A percentile compares a stretch with the other conserved stretches of the same genome.
Evolutionary conservation across 2,888 invertebrate genomes (phyloP).

Genomic region (Willowsia nigromaculata): DNA sequence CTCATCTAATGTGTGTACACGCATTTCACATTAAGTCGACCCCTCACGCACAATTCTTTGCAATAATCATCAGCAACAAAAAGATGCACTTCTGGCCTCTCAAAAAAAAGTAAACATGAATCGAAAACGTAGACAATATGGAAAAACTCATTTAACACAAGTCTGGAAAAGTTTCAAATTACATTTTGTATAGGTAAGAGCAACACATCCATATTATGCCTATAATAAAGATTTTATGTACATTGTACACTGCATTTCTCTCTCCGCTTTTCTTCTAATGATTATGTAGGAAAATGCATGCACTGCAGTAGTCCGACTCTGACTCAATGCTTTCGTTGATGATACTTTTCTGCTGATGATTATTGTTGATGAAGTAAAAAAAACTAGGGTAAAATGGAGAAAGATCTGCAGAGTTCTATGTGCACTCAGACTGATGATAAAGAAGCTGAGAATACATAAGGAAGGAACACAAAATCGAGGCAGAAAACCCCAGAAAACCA

Average conservation of each 20-base stretch:
- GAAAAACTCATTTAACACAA: neutral
- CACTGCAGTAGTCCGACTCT: neutral
- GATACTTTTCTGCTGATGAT: slow-evolving; percentile 40
- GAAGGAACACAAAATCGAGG: neutral
- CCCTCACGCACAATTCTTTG: slow-evolving; percentile 50
- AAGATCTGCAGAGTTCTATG: neutral
- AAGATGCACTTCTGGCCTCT: slow-evolving; percentile 49
- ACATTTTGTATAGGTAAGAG: neutral
- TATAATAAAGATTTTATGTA: neutral
- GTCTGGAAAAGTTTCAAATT: slow-evolving; percentile 33
- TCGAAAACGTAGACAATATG: neutral
- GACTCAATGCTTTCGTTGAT: neutral
- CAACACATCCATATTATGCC: neutral
- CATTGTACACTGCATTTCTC: neutral
- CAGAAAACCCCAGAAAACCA: slow-evolving; percentile 32
- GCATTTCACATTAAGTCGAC: slow-evolving; percentile 49
- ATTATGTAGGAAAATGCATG: slow-evolving; percentile 26
- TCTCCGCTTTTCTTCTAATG: slow-evolving; percentile 22
- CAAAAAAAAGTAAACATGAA: neutral
- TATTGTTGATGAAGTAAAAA: slow-evolving; percentile 52
- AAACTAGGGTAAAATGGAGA: slow-evolving; percentile 60
- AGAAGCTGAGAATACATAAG: no score
- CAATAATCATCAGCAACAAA: slow-evolving; percentile 50
- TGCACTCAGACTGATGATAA: no score
- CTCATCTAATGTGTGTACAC: neutral